Percentiles rank a stretch among this genome's conserved stretches.
These are phyloP conservation scores for Nineta flava DNA, from an alignment of 2,888 invertebrate genomes.

Conservation along the genomic window DNA sequence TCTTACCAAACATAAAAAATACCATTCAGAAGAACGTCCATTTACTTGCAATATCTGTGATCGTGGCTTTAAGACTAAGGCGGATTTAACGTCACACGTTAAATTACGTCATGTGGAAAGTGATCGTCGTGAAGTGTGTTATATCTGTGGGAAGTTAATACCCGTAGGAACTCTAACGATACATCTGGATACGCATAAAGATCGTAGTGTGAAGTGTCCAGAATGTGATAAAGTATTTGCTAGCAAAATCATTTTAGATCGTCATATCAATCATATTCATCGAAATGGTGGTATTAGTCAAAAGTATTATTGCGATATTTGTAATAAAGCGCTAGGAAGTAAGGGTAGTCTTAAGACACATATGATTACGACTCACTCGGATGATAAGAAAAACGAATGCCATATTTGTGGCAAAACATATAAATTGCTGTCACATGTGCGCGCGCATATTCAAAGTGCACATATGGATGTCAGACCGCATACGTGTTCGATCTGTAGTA, in stretches of 20 bases:
- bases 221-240: background rate
- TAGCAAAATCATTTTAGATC: background rate
- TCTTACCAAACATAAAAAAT: background rate
- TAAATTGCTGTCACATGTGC: background rate
- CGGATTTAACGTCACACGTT: background rate
- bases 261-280: background rate
- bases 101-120: background rate
- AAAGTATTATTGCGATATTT: background rate
- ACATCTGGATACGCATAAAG: background rate
- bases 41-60: background rate
- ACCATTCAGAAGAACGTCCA: background rate
- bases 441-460: background rate
- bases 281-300: background rate
- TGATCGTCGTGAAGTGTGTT: background rate
- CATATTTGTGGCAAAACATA: background rate
- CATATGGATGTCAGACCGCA: background rate
- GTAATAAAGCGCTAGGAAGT: background rate
- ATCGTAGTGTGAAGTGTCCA: background rate
- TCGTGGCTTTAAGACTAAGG: background rate
- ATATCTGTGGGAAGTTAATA: conserved; percentile 1
- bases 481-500: background rate
- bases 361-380: background rate
- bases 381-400: background rate
- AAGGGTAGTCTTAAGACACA: background rate
- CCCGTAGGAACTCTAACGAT: background rate